Percentiles rank a stretch among this genome's conserved stretches.
Evolutionary conservation across 2,888 invertebrate species (phyloP).

Genomic region (Orthonevra nobilis): DNA sequence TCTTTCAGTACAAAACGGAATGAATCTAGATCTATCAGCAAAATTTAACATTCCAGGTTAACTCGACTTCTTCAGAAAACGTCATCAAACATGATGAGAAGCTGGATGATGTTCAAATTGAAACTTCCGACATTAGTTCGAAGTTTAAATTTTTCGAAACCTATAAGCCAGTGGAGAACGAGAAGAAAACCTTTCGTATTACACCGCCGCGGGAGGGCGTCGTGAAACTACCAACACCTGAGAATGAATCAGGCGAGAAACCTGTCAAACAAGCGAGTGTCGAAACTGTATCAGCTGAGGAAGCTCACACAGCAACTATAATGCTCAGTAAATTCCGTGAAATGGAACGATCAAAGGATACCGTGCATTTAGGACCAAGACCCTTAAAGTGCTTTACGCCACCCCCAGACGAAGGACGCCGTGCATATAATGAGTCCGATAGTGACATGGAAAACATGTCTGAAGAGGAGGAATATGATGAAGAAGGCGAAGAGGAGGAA

Average conservation of each 20-base stretch:
- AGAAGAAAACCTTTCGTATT: conserved; percentile 88
- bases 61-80: conserved; percentile 81
- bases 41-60: conserved; percentile 36
- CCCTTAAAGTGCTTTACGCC: conserved; percentile 95
- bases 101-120: conserved; percentile 88
- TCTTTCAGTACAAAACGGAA: neutral
- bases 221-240: conserved; percentile 80
- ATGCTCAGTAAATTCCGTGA: conserved; percentile 94
- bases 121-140: conserved; percentile 91
- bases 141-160: conserved; percentile 96
- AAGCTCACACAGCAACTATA: conserved; percentile 88
- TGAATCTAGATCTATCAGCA: conserved; percentile 1
- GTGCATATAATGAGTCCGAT: conserved; percentile 77
- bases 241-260: conserved; percentile 87
- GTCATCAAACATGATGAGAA: conserved; percentile 88
- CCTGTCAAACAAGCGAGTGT: conserved; percentile 82
- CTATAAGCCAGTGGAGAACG: conserved; percentile 85
- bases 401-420: conserved; percentile 86
- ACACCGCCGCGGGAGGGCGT: conserved; percentile 92
- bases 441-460: conserved; percentile 79
- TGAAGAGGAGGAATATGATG: conserved; percentile 77
- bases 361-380: conserved; percentile 83
- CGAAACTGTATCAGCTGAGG: conserved; percentile 78
- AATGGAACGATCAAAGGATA: conserved; percentile 87
- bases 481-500: conserved; percentile 79